A percentile compares a stretch with the other conserved stretches of the same genome.
These are phyloP conservation scores for Drosophila bocqueti DNA, from an alignment of 1,140 invertebrate genomes.

Conservation along the genomic window DNA sequence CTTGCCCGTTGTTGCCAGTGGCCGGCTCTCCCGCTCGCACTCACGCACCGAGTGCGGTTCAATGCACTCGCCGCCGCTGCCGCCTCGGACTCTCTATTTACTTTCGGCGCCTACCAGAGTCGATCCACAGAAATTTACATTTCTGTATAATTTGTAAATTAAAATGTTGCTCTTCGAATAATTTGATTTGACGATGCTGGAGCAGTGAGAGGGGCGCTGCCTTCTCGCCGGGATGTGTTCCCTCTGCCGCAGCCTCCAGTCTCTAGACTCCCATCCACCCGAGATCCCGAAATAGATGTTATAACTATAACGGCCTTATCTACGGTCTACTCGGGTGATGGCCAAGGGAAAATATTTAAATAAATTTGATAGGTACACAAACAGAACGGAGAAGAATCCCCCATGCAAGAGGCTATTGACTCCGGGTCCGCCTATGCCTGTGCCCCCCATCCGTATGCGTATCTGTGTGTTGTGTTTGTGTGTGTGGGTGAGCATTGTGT, in stretches of 20 bases:
- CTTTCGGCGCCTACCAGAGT: constrained; percentile 59
- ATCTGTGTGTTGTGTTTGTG: constrained; percentile 11
- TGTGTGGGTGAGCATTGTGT: constrained; percentile 1
- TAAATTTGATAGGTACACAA: constrained; percentile 74
- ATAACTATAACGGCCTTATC: constrained; percentile 53
- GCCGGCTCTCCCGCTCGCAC: constrained; percentile 49
- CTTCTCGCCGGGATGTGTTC: neutral
- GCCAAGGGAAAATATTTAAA: constrained; percentile 67
- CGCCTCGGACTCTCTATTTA: constrained; percentile 67
- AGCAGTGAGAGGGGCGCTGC: neutral
- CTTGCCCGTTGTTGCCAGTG: constrained; percentile 2
- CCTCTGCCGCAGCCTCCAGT: neutral
- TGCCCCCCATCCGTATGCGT: constrained; percentile 4
- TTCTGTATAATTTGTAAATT: constrained; percentile 56
- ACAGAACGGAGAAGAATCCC: constrained; percentile 28
- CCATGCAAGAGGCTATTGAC: constrained; percentile 72
- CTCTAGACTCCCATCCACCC: neutral
- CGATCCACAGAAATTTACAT: constrained; percentile 61
- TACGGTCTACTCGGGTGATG: constrained; percentile 8
- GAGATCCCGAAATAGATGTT: constrained; percentile 44
- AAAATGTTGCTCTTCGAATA: constrained; percentile 44
- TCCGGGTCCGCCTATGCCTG: constrained; percentile 22
- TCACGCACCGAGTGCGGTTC: constrained; percentile 68
- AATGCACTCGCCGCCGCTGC: constrained; percentile 59
- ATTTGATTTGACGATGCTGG: constrained; percentile 26